Evolutionary conservation across 2,888 invertebrate species (phyloP).

Genomic region (Ophraella communa): DNA sequence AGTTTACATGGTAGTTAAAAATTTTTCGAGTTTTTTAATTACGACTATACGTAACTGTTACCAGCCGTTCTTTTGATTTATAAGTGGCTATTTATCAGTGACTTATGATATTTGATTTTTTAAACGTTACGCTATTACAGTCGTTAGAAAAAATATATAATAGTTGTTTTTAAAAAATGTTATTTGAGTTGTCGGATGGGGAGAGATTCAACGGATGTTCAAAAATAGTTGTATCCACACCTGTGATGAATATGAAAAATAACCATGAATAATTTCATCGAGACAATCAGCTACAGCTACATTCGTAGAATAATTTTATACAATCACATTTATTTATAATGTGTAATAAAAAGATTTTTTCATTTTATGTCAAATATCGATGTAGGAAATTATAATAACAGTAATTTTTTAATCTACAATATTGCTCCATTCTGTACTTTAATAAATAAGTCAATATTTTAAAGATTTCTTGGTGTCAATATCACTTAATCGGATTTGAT

Average conservation of each 20-base stretch:
- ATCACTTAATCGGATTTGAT: slow-evolving; percentile 14
- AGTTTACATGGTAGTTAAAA: background rate
- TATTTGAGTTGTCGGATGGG: background rate
- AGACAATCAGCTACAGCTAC: background rate
- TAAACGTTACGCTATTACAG: background rate
- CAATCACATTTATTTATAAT: no score
- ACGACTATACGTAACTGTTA: background rate
- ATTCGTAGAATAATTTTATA: background rate
- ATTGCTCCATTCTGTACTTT: no score
- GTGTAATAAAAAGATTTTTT: no score
- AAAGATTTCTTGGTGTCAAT: background rate
- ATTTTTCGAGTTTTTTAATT: background rate
- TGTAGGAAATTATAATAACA: no score
- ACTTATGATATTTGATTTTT: background rate
- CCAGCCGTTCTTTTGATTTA: background rate
- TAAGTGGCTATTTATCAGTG: background rate
- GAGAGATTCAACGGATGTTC: background rate
- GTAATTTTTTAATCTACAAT: no score
- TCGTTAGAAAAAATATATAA: background rate
- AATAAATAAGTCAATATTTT: background rate
- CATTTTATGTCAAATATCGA: no score
- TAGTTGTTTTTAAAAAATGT: background rate
- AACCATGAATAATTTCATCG: background rate
- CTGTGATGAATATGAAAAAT: background rate
- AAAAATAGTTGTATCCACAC: background rate